Evolutionary conservation across 2,888 invertebrate species (phyloP).

Genomic region (Uloborus plumipes): DNA sequence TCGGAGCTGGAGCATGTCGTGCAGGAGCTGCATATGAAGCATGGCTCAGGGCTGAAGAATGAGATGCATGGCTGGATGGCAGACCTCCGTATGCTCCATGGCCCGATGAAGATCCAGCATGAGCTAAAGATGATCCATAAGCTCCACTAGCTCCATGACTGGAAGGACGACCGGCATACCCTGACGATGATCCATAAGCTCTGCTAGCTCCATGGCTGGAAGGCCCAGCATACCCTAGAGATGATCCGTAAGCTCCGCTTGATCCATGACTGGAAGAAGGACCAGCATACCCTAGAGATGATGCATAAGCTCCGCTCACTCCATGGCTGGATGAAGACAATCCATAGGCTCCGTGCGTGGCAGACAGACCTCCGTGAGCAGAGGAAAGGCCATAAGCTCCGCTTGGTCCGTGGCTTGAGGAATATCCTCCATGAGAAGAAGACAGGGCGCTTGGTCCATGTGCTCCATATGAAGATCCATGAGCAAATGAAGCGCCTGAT

Average conservation of each 20-base stretch:
- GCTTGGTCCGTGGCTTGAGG: no score
- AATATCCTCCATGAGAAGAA: no score
- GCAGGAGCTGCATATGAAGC: constrained; percentile 1
- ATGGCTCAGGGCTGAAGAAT: constrained; percentile 20
- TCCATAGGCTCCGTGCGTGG: neutral
- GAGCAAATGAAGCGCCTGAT: no score
- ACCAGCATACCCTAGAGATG: constrained; percentile 1
- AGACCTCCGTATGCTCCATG: constrained; percentile 8
- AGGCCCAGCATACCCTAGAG: neutral
- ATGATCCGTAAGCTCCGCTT: neutral
- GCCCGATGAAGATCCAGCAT: neutral
- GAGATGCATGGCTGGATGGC: constrained; percentile 14
- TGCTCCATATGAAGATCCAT: no score
- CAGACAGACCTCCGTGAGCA: neutral
- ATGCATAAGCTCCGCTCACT: neutral
- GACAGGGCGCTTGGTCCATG: no score
- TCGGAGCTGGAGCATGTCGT: neutral
- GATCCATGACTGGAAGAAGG: neutral
- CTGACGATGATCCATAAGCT: constrained; percentile 3
- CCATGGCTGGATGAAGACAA: constrained; percentile 3
- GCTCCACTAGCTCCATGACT: constrained; percentile 4
- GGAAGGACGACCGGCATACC: neutral
- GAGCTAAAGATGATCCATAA: constrained; percentile 4
- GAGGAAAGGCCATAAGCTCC: no score
- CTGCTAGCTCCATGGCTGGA: neutral